Evolutionary conservation across 2,888 invertebrate species (phyloP), one percentile per base, ranked within the genome.

Genomic region (Hypena proboscidalis): DNA sequence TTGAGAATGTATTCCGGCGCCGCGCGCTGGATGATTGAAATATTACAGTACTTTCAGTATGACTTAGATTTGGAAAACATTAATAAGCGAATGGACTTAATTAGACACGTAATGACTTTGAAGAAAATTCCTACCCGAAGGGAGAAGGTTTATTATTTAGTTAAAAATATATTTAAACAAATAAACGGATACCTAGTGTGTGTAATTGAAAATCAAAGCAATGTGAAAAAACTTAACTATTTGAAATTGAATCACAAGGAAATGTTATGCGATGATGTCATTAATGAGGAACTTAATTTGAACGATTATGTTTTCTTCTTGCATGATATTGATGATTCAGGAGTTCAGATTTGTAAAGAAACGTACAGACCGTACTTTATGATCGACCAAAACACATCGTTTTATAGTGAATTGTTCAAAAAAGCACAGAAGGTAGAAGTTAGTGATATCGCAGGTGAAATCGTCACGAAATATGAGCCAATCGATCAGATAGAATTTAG

Each of bases 211-310:
- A 58, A 68, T 0, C 66, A 58, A 2, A 31, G 2, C 11, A 69
- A 74, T 57, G 10, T 77, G 9, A 38, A 67, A 14, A 69, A 55
- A 42, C 65, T 77, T 0, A 75, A 76, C 51, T 76, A 73, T 19
- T 43, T 74, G 0, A 71, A 67, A 39, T 42, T 67, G 1, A 27
- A 69, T 44, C 73, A 73, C 41, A 70, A 67, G 34, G 43, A 31
- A 3, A 61, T 69, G 44, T 48, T 73, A 33, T 11, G 22, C 2
- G 69, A 69, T 11, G 32, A 60, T 10, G 26, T 61, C 4, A 4
- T 62, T 5, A 21, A 58, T 0, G 67, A 60, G 8, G 49, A 50
- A 44, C 63, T 74, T 19, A 19, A 71, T 50, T 42, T n/a, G n/a
- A n/a, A n/a, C n/a, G n/a, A n/a, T n/a, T n/a, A n/a, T n/a, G n/a